phyloP scores from a whole-genome alignment of 2,113 vertebrate species.

The Steatornis caripensis region DNA sequence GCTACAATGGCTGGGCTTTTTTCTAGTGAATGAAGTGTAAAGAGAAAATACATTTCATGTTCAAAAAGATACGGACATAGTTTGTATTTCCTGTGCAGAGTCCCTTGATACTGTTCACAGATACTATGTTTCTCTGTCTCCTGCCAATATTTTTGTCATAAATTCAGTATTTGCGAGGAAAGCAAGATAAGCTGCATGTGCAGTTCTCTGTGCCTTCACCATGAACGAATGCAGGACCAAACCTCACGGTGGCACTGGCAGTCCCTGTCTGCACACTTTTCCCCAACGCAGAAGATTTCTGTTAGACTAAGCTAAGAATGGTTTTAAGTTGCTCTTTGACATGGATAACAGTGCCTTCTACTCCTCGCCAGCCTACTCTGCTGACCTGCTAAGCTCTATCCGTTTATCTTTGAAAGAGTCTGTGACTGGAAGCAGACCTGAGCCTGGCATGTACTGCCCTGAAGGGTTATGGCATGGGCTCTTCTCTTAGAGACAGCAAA shows the following conservation, averaged over 20 bases:
- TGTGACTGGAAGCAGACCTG: not conserved
- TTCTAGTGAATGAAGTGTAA: not conserved
- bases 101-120: not conserved
- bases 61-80: not conserved
- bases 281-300: rapidly evolving
- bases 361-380: not conserved
- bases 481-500: not conserved
- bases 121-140: not conserved
- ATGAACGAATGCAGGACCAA: not conserved
- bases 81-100: not conserved
- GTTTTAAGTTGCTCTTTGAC: slow-evolving; percentile 1
- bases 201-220: not conserved
- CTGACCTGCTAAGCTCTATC: not conserved
- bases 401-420: not conserved
- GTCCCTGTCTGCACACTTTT: not conserved
- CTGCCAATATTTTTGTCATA: not conserved
- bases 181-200: not conserved
- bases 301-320: not conserved
- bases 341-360: not conserved
- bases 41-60: not conserved
- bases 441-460: not conserved
- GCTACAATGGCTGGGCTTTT: not conserved
- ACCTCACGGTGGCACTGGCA: not conserved
- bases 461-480: not conserved
- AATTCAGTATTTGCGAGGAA: not conserved